Percentiles rank a stretch among this genome's conserved stretches.
These are phyloP conservation scores for Carassius carassius DNA, from an alignment of 2,113 vertebrate species.

Conservation along the genomic window DNA sequence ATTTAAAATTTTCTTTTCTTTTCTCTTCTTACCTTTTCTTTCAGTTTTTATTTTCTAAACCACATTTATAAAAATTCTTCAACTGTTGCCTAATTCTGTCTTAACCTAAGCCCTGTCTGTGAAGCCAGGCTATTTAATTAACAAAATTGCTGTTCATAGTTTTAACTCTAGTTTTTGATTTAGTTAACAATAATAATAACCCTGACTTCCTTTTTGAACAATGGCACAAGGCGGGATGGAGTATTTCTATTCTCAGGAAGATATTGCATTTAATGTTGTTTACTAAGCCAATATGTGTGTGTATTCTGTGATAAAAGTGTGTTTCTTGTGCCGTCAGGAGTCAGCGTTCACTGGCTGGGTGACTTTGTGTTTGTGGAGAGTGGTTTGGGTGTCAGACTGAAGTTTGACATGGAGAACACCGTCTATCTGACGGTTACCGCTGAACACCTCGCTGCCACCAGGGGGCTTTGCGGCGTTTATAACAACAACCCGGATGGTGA, in stretches of 20 bases:
- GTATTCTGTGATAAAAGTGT: background rate
- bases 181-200: too few species aligned
- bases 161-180: background rate
- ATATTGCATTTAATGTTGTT: background rate
- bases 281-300: background rate
- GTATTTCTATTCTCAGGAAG: background rate
- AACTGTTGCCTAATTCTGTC: too few species aligned
- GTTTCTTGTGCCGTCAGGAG: slow-evolving; percentile 69
- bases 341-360: slow-evolving; percentile 86
- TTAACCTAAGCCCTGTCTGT: too few species aligned
- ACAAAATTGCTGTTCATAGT: background rate
- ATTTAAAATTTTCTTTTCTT: too few species aligned
- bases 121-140: too few species aligned
- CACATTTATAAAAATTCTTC: too few species aligned
- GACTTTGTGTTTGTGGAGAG: slow-evolving; percentile 89
- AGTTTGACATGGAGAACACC: slow-evolving; percentile 75
- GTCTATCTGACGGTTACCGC: slow-evolving; percentile 77
- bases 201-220: too few species aligned
- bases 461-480: slow-evolving; percentile 88
- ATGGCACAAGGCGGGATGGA: too few species aligned
- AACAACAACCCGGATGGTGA: slow-evolving; percentile 78
- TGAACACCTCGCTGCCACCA: slow-evolving; percentile 76
- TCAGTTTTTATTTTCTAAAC: too few species aligned
- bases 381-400: slow-evolving; percentile 79
- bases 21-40: too few species aligned